These are phyloP conservation scores for Latheticus oryzae DNA, from an alignment of 2,888 invertebrate species.

Conservation along the genomic window DNA sequence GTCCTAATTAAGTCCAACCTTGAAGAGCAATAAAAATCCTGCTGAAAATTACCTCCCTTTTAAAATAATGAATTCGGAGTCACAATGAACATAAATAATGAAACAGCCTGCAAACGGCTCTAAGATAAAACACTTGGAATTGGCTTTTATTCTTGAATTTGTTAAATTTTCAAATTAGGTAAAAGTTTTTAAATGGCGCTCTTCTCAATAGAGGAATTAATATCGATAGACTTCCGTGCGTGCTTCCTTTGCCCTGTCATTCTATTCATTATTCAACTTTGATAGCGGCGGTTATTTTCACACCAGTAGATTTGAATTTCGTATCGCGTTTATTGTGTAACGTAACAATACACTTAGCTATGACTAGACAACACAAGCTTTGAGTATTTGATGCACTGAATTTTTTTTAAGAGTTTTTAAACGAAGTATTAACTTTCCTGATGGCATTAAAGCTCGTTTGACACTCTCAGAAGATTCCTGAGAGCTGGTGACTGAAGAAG, in stretches of 20 bases:
- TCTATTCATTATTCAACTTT: conserved; percentile 11
- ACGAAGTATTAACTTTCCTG: too few relatives aligned
- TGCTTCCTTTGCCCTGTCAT: conserved; percentile 11
- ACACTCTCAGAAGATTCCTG: too few relatives aligned
- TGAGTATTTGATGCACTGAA: too few relatives aligned
- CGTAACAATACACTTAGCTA: conserved; percentile 23
- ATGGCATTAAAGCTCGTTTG: too few relatives aligned
- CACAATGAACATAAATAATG: conserved; percentile 34
- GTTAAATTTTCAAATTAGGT: too few relatives aligned
- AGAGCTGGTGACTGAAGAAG: too few relatives aligned
- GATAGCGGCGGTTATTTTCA: conserved; percentile 16
- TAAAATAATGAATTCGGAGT: conserved; percentile 35
- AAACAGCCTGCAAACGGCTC: conserved; percentile 34
- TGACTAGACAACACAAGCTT: conserved; percentile 12
- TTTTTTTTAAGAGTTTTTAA: too few relatives aligned
- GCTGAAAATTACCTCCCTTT: conserved; percentile 28
- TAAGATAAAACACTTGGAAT: conserved; percentile 37
- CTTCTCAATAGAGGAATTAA: conserved; percentile 7
- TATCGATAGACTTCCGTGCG: conserved; percentile 13
- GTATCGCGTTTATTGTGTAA: conserved; percentile 12
- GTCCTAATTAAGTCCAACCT: conserved; percentile 2
- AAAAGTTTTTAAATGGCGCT: not conserved
- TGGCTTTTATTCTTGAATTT: too few relatives aligned
- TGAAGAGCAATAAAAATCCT: conserved; percentile 7
- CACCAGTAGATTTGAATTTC: conserved; percentile 22